These are phyloP conservation scores for Drosophila eugracilis DNA, from an alignment of 1,140 invertebrate species.

Conservation along the genomic window DNA sequence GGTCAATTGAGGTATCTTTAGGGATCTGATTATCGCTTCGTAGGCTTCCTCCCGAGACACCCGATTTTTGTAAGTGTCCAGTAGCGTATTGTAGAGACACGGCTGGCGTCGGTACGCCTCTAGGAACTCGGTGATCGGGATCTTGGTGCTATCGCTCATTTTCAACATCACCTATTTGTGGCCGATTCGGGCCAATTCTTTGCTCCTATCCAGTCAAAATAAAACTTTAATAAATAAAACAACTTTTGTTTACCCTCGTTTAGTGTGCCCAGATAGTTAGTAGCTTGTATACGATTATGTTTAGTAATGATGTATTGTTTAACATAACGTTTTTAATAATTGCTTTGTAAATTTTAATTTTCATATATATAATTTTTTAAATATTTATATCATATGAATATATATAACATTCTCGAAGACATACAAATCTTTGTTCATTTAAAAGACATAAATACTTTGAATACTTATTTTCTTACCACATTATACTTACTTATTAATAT, in stretches of 20 bases:
- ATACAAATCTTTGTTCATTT: too few relatives aligned
- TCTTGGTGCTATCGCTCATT: slow-evolving; percentile 63
- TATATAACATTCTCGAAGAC: too few relatives aligned
- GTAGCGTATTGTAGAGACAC: slow-evolving; percentile 76
- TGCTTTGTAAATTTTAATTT: too few relatives aligned
- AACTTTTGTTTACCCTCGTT: slow-evolving; percentile 21
- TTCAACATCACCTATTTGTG: slow-evolving; percentile 51
- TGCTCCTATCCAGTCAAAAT: slow-evolving; percentile 8
- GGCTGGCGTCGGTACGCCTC: slow-evolving; percentile 78
- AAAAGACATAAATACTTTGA: too few relatives aligned
- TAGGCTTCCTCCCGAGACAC: slow-evolving; percentile 74
- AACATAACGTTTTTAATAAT: too few relatives aligned
- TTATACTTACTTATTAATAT: too few relatives aligned
- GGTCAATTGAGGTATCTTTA: slow-evolving; percentile 72
- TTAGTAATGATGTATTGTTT: background rate
- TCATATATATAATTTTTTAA: too few relatives aligned
- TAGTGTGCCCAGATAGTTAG: slow-evolving; percentile 7
- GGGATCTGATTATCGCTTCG: slow-evolving; percentile 65
- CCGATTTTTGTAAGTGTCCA: slow-evolving; percentile 79
- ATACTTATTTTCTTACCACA: too few relatives aligned
- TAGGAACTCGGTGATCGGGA: slow-evolving; percentile 75
- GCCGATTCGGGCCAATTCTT: background rate
- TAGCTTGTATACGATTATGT: background rate
- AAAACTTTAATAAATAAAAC: slow-evolving; percentile 4
- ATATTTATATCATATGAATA: too few relatives aligned